These are phyloP conservation scores for Clangula hyemalis DNA, from an alignment of 2,797 vertebrate genomes.

Conservation along the genomic window DNA sequence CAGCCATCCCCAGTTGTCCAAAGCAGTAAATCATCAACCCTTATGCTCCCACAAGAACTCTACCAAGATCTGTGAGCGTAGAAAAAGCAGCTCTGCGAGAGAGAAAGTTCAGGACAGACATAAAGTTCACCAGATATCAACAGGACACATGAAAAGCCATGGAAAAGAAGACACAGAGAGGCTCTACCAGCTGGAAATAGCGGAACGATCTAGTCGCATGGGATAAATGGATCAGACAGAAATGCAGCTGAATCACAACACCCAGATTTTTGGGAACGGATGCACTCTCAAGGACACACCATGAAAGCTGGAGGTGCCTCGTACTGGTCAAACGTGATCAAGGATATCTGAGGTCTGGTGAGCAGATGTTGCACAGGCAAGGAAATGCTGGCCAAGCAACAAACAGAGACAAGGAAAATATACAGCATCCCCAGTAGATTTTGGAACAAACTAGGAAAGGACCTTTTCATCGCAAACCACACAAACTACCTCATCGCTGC, in stretches of 20 bases:
- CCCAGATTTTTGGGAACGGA: neutral
- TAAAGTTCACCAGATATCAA: neutral
- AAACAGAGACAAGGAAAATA: conserved; percentile 43
- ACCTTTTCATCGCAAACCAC: conserved; percentile 30
- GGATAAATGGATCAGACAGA: neutral
- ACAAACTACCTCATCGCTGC: conserved; percentile 10
- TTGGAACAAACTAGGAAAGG: conserved; percentile 31
- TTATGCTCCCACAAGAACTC: neutral
- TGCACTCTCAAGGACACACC: neutral
- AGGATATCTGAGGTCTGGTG: conserved; percentile 31
- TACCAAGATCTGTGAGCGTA: neutral
- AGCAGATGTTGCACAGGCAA: conserved; percentile 47
- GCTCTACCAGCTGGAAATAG: neutral
- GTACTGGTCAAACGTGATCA: neutral
- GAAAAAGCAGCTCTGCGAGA: neutral
- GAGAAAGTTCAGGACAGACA: neutral
- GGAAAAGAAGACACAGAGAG: neutral
- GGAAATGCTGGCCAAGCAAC: conserved; percentile 49
- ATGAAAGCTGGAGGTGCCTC: conserved; percentile 4
- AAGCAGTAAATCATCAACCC: neutral
- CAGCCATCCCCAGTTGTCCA: neutral
- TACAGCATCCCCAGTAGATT: conserved; percentile 10
- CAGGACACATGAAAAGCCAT: neutral
- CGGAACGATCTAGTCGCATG: neutral
- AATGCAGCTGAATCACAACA: neutral